Conservation (phyloP, 30 jellyfish, hydroid and myxozoan species). For the Cassiopea andromeda region DNA sequence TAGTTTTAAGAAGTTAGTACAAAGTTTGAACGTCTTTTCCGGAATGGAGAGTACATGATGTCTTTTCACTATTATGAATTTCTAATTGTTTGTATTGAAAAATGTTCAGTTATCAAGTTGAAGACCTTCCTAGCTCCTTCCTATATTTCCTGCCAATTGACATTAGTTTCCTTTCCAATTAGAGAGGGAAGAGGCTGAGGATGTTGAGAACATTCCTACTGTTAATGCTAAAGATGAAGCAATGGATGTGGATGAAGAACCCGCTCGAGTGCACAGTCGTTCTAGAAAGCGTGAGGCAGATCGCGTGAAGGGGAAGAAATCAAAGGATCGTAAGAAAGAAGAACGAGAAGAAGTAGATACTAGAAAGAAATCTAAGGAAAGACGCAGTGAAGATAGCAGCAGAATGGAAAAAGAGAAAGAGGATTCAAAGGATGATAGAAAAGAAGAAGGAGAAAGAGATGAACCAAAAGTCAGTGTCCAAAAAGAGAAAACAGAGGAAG, state of each 20-base stretch:
- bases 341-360: neutral
- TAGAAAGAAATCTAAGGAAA: neutral
- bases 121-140: neutral
- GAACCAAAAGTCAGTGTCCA: neutral
- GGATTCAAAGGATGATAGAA: neutral
- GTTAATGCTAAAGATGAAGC: neutral
- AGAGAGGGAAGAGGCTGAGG: neutral
- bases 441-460: conserved; percentile 2
- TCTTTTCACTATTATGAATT: no score
- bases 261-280: neutral
- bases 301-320: conserved; percentile 20
- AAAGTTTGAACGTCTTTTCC: no score
- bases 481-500: neutral
- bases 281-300: conserved; percentile 21
- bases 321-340: conserved; percentile 49
- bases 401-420: conserved; percentile 9
- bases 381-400: neutral
- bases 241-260: neutral
- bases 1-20: no score
- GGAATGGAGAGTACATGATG: no score
- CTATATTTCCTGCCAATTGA: neutral
- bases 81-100: no score
- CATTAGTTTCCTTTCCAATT: neutral
- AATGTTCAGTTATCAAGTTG: no score
- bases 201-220: neutral